Evolutionary conservation across 2,797 vertebrate genomes (phyloP).

Genomic region (Poecilia wingei): DNA sequence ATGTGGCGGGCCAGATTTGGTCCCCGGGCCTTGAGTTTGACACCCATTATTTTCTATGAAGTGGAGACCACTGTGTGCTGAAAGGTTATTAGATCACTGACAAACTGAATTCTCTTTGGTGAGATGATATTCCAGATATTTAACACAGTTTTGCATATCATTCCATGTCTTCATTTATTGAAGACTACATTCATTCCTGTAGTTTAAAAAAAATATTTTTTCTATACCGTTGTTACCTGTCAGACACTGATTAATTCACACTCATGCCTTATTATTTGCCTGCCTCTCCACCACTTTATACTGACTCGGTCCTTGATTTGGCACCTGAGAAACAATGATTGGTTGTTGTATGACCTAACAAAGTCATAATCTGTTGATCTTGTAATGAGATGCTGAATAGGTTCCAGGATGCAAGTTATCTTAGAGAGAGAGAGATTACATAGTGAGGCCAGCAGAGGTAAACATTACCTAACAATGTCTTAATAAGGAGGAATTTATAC

Average conservation of each 20-base stretch:
- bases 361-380: background rate
- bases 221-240: background rate
- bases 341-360: background rate
- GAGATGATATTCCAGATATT: background rate
- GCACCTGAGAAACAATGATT: background rate
- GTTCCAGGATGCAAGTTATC: background rate
- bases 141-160: slow-evolving; percentile 36
- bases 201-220: background rate
- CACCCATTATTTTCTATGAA: slow-evolving; percentile 19
- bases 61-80: slow-evolving; percentile 9
- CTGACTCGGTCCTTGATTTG: background rate
- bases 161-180: background rate
- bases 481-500: background rate
- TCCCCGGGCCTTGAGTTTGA: too few relatives aligned
- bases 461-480: background rate
- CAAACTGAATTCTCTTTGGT: slow-evolving; percentile 32
- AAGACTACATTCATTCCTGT: background rate
- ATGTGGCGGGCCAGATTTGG: too few relatives aligned
- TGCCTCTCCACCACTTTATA: background rate
- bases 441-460: background rate
- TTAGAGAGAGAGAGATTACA: background rate
- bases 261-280: slow-evolving; percentile 36
- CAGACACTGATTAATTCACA: background rate
- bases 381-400: background rate
- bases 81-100: slow-evolving; percentile 3